Percentiles rank a stretch among this genome's conserved stretches.
These are phyloP conservation scores for Pampusana beccarii DNA, from an alignment of 2,113 vertebrate genomes.

Conservation along the genomic window DNA sequence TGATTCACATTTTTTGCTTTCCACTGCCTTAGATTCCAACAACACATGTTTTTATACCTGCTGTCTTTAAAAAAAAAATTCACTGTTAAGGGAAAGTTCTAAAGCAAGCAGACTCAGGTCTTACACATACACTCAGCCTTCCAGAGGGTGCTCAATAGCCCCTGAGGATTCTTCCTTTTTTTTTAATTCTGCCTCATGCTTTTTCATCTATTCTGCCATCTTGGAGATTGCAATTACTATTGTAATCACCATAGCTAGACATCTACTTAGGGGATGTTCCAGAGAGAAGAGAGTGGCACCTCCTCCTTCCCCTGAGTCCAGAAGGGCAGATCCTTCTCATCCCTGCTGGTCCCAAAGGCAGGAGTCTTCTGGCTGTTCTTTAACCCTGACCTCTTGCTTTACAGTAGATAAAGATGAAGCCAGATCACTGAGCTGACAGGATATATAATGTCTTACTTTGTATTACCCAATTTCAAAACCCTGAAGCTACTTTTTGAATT, in stretches of 20 bases:
- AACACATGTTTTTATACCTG: not conserved
- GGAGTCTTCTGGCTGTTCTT: constrained; percentile 1
- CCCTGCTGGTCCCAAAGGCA: not conserved
- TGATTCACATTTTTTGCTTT: constrained; percentile 41
- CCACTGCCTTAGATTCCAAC: not conserved
- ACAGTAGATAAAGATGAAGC: not conserved
- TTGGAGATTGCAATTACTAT: constrained; percentile 6
- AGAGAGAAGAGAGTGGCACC: not conserved
- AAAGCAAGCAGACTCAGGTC: not conserved
- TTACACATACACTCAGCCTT: not conserved
- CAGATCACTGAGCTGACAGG: not conserved
- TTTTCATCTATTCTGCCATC: not conserved
- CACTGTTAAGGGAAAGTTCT: not conserved
- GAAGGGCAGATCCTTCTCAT: constrained; percentile 16
- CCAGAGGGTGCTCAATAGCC: not conserved
- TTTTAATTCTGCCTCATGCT: not conserved
- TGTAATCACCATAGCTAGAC: not conserved
- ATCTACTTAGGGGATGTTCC: not conserved
- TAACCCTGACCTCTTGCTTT: constrained; percentile 29
- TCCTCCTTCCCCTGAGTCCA: not conserved
- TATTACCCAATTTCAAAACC: not conserved
- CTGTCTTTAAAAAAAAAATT: too few species aligned
- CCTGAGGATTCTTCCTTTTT: not conserved
- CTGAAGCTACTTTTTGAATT: constrained; percentile 6
- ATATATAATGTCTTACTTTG: not conserved